Base-by-base conservation (phyloP, 2,113 vertebrate species). In the Dicentrarchus labrax region DNA sequence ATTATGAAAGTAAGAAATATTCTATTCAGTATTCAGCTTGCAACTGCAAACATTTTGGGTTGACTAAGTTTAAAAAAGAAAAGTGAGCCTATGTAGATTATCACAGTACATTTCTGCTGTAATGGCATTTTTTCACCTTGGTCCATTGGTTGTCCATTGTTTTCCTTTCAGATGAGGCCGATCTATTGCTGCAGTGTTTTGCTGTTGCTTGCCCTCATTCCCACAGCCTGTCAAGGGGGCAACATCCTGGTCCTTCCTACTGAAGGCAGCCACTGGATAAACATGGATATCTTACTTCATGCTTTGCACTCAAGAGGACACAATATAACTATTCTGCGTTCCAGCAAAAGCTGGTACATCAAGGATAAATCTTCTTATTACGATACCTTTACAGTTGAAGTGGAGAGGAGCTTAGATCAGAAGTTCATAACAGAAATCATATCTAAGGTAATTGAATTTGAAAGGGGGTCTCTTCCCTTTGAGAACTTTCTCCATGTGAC, bases 221-320 rank as follows among this genome's bases (percentile, higher is more conserved):
- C 78, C 39, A 62, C 5, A 48, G 17, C 1, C 19, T 91, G 84
- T 66, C 39, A 83, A 47, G 74, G 80, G 64, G 92, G 92, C 4
- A 95, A 95, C 72, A 86, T 95, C 77, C 51, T 95, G 38, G 92
- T 94, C 2, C 38, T 93, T 45, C 93, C 94, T 0, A 6, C 3
- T 2, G 93, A 95, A 1, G 93, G 93, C 19, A 94, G 93, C 62
- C 94, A 95, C 70, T 95, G 93, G 93, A 41, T 95, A 13, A 95
- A 95, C 87, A 94, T 95, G 92, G 89, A 93, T 0, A 57, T 95
- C 47, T 61, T 93, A 1, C 83, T 93, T 16, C 54, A 76, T 67
- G 92, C 77, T 47, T 43, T 94, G 64, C 89, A 94, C 64, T 84
- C 84, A 0, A 86, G 41, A 62, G 93, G 94, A 48, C 94, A 94